phyloP scores from a whole-genome alignment of 2,113 vertebrate genomes.

The Tautogolabrus adspersus region DNA sequence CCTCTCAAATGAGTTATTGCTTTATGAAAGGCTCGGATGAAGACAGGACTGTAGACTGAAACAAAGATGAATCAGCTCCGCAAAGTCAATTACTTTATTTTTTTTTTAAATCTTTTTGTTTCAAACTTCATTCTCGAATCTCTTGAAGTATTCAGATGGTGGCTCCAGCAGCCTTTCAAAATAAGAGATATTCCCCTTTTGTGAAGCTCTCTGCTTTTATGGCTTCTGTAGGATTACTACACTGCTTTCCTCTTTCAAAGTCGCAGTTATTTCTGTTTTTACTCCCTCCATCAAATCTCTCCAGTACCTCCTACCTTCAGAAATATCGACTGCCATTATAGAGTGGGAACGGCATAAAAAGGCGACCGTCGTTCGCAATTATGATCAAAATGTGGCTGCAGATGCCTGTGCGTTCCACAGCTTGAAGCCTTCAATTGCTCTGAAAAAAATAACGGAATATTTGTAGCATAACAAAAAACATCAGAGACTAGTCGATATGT shows the following conservation, averaged over 20 bases:
- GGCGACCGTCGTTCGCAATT: conserved; percentile 50
- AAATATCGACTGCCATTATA: conserved; percentile 70
- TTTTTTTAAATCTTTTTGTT: background rate
- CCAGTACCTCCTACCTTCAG: conserved; percentile 55
- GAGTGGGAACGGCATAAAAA: conserved; percentile 51
- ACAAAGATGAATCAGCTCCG: conserved; percentile 44
- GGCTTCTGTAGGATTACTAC: conserved; percentile 56
- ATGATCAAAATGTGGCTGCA: conserved; percentile 49
- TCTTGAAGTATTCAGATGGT: background rate
- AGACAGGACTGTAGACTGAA: conserved; percentile 35
- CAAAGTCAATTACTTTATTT: conserved; percentile 20
- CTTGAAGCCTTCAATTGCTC: conserved; percentile 45
- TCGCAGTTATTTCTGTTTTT: conserved; percentile 62
- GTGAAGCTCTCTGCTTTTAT: conserved; percentile 59
- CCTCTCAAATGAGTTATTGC: conserved; percentile 66
- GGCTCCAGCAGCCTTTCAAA: conserved; percentile 33
- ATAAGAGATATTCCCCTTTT: conserved; percentile 58
- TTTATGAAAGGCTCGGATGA: conserved; percentile 43
- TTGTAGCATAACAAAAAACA: conserved; percentile 26
- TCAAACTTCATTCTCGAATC: conserved; percentile 9
- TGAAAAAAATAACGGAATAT: conserved; percentile 10
- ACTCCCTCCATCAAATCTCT: conserved; percentile 65
- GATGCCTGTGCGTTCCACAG: conserved; percentile 31
- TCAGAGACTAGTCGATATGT: background rate
- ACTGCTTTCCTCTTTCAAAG: conserved; percentile 56